Conservation (phyloP, 2,888 invertebrate genomes). For the Morpho helenor region DNA sequence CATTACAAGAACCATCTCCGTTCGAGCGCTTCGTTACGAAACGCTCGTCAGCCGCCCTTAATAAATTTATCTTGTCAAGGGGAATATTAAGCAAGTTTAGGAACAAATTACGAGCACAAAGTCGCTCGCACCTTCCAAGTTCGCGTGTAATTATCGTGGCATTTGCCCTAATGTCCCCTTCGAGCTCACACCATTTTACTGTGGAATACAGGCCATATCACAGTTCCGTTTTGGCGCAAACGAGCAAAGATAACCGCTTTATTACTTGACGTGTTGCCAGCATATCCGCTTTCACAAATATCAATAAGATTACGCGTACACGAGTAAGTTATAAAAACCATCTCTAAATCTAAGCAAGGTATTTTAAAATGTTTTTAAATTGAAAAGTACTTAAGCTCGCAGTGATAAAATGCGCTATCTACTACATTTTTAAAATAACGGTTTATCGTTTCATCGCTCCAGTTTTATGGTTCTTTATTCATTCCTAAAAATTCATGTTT, state of each 20-base stretch:
- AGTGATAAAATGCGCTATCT: slow-evolving; percentile 48
- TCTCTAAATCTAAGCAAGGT: slow-evolving; percentile 21
- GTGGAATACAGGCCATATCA: slow-evolving; percentile 48
- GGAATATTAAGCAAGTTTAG: slow-evolving; percentile 69
- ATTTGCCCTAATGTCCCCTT: slow-evolving; percentile 49
- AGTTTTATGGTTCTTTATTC: slow-evolving; percentile 42
- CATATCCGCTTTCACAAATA: slow-evolving; percentile 36
- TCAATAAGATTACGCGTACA: slow-evolving; percentile 41
- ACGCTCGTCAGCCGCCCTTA: slow-evolving; percentile 56
- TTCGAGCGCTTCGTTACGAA: slow-evolving; percentile 24
- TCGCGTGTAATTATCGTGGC: slow-evolving; percentile 57
- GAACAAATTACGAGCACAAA: slow-evolving; percentile 72
- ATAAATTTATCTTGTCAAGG: slow-evolving; percentile 75
- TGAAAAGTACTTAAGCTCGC: slow-evolving; percentile 51
- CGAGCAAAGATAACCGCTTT: slow-evolving; percentile 67
- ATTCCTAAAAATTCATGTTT: slow-evolving; percentile 48
- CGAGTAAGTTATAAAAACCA: slow-evolving; percentile 30
- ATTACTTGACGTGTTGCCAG: slow-evolving; percentile 66
- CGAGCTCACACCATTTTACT: slow-evolving; percentile 50
- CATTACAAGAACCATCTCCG: slow-evolving; percentile 35
- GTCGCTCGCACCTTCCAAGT: slow-evolving; percentile 63
- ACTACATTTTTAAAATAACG: slow-evolving; percentile 60
- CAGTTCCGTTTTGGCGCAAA: slow-evolving; percentile 58
- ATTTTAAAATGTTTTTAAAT: slow-evolving; percentile 44
- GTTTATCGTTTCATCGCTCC: slow-evolving; percentile 46